A percentile compares a stretch with the other conserved stretches of the same genome.
phyloP scores from a whole-genome alignment of 2,797 vertebrate genomes.

The Lindbergichthys nudifrons region DNA sequence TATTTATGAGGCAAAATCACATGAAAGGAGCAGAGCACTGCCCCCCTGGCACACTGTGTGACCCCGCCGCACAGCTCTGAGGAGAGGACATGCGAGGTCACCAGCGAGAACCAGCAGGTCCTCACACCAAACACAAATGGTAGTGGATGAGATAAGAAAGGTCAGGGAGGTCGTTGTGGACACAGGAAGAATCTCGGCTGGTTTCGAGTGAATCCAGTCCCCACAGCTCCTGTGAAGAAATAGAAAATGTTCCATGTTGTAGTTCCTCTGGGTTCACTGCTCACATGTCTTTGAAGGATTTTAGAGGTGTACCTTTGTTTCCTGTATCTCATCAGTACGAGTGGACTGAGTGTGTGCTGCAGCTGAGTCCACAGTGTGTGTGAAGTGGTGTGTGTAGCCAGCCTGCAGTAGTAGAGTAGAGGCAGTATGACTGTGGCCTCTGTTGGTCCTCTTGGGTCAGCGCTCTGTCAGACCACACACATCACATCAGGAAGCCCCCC shows the following conservation, averaged over 20 bases:
- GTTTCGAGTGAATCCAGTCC: background rate
- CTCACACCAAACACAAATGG: background rate
- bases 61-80: too few species aligned
- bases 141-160: background rate
- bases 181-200: background rate
- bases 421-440: constrained; percentile 32
- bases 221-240: too few species aligned
- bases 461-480: constrained; percentile 27
- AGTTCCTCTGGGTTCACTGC: too few species aligned
- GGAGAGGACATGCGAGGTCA: background rate
- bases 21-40: constrained; percentile 1
- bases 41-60: too few species aligned
- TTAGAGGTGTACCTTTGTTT: background rate
- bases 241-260: too few species aligned
- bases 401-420: constrained; percentile 11
- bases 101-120: background rate
- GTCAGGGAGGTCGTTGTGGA: background rate
- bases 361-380: background rate
- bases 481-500: constrained; percentile 20
- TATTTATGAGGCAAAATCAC: constrained; percentile 23
- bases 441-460: constrained; percentile 43
- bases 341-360: constrained; percentile 10
- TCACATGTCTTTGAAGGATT: too few species aligned
- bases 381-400: constrained; percentile 3
- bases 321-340: background rate